These are phyloP conservation scores for Cottoperca gobio DNA, from an alignment of 2,797 vertebrate genomes.

Conservation along the genomic window DNA sequence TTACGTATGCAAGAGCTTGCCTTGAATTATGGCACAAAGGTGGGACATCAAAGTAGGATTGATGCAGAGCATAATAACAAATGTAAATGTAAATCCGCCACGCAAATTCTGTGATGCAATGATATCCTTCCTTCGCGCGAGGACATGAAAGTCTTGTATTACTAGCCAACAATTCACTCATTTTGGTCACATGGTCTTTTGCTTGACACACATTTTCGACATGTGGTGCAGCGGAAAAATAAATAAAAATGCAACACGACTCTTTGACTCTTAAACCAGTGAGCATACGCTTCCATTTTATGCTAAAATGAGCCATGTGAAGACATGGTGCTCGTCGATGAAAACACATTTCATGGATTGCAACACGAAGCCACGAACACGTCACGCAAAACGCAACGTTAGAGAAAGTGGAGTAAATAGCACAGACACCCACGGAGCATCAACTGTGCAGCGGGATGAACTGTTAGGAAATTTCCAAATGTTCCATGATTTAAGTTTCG, in stretches of 20 bases:
- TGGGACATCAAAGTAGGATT: not conserved
- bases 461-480: no score
- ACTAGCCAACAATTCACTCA: not conserved
- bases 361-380: not conserved
- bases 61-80: not conserved
- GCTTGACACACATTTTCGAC: not conserved
- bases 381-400: not conserved
- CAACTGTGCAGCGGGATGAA: not conserved
- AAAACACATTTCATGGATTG: not conserved
- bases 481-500: not conserved
- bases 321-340: not conserved
- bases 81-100: not conserved
- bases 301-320: not conserved
- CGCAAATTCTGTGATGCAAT: not conserved
- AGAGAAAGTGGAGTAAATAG: not conserved
- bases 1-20: not conserved
- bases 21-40: not conserved
- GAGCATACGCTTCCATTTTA: not conserved
- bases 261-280: not conserved
- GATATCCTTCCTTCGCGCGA: fast-evolving
- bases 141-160: not conserved
- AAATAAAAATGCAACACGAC: not conserved
- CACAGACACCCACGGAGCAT: not conserved
- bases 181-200: not conserved
- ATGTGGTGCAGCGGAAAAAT: no score